Evolutionary conservation across 2,797 vertebrate genomes (phyloP).

Genomic region (Champsocephalus gunnari): DNA sequence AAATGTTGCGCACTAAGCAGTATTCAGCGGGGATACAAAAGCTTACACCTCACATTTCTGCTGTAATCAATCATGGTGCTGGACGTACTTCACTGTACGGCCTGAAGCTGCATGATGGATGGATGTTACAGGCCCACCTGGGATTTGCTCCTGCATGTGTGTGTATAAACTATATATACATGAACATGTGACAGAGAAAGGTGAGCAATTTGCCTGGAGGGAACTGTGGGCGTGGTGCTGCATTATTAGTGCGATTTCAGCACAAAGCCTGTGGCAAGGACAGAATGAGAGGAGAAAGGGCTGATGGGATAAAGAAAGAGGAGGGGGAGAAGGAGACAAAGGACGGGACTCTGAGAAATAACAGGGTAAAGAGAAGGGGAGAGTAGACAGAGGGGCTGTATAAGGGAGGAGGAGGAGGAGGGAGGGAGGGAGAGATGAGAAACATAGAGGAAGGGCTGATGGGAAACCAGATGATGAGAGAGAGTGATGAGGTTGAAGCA

Average conservation of each 20-base stretch:
- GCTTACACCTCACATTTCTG: conserved; percentile 54
- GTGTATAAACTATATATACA: conserved; percentile 29
- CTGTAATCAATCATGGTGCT: conserved; percentile 61
- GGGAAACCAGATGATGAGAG: conserved; percentile 53
- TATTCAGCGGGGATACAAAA: conserved; percentile 44
- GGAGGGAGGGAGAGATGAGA: neutral
- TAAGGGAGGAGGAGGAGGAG: neutral
- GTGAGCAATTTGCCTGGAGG: conserved; percentile 44
- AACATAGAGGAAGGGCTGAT: conserved; percentile 39
- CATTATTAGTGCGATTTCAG: conserved; percentile 70
- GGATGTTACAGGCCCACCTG: conserved; percentile 47
- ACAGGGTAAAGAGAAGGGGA: conserved; percentile 36
- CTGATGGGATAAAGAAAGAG: conserved; percentile 52
- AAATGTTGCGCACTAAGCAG: conserved; percentile 47
- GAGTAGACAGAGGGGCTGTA: conserved; percentile 4
- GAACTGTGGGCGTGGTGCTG: conserved; percentile 50
- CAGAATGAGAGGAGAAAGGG: conserved; percentile 48
- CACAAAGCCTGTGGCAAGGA: conserved; percentile 64
- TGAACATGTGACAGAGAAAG: conserved; percentile 23
- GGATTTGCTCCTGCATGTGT: conserved; percentile 24
- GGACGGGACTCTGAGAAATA: conserved; percentile 25
- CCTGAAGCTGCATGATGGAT: conserved; percentile 66
- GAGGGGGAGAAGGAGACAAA: conserved; percentile 4
- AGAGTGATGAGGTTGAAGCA: conserved; percentile 43
- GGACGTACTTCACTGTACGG: conserved; percentile 12